Base-by-base conservation (phyloP, 2,888 invertebrate genomes). In the Drosophila paramelanica region DNA sequence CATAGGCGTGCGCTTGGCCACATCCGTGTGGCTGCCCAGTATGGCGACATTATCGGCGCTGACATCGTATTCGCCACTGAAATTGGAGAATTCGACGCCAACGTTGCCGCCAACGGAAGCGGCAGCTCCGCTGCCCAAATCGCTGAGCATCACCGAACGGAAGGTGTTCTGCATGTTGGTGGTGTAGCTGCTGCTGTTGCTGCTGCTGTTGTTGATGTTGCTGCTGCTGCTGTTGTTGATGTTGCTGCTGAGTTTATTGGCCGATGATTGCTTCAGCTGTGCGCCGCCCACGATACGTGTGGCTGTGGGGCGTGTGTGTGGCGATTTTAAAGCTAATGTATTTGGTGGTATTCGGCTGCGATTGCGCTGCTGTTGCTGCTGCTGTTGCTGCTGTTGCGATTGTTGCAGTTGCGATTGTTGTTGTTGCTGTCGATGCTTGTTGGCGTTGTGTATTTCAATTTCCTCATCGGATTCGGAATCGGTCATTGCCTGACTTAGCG, bases 401-500 rank as follows among this genome's bases (percentile, higher is more conserved):
- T 59, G 64, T 17, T 80, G 76, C 14, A 64, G 55, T 52, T 79
- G 57, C 79, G 69, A 47, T 72, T 77, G 59, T 62, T 65, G 65
- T 67, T 86, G 76, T 45, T 80, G 76, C 45, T 71, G 64, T 61
- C 74, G 72, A 66, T 77, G 80, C 52, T 88, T 88, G 55, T 49
- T 81, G 13, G 77, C 68, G 76, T 89, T 87, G 39, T 87, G 86
- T 47, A 87, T 87, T 53, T 89, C 89, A 33, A 89, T 86, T 84
- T 96, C 96, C 86, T 96, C 96, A 86, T 96, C 96, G 0, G 96
- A 96, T 84, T 96, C 96, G 0, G 96, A 96, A 92, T 96, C 96
- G 60, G 96, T 95, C 81, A 96, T 93, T 76, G 95, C 95, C 93
- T 96, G 96, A 72, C 96, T 96, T 87, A 96, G 92, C 61, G 96